Evolutionary conservation across 2,113 vertebrate species (phyloP).

Genomic region (Carlito syrichta): DNA sequence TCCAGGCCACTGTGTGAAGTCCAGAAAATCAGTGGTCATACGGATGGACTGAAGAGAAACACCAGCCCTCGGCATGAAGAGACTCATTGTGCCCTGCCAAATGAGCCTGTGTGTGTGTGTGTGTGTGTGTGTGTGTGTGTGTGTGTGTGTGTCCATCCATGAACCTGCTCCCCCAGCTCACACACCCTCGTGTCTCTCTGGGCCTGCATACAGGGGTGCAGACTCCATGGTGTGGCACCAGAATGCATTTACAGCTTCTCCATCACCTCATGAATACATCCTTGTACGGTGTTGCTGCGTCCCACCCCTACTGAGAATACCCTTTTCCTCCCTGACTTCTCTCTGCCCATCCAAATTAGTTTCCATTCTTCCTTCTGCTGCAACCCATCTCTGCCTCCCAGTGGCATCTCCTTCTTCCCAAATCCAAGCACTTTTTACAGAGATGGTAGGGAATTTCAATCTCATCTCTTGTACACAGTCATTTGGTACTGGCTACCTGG

Average conservation of each 20-base stretch:
- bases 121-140: too few relatives aligned
- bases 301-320: neutral
- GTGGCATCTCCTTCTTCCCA: neutral
- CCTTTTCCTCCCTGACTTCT: neutral
- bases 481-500: neutral
- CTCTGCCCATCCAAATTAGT: neutral
- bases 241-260: neutral
- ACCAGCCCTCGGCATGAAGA: neutral
- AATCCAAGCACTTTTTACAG: neutral
- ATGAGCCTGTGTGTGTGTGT: neutral
- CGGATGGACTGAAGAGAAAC: neutral
- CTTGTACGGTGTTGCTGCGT: fast-evolving
- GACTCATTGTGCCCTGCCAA: neutral
- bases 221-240: neutral
- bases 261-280: neutral
- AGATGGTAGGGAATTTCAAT: neutral
- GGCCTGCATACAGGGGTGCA: neutral
- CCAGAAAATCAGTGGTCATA: neutral
- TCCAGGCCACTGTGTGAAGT: slow-evolving; percentile 25
- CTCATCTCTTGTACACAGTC: neutral
- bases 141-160: too few relatives aligned
- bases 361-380: neutral
- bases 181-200: too few relatives aligned
- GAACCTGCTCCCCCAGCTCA: neutral
- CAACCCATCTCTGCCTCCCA: neutral